A percentile compares a stretch with the other conserved stretches of the same genome.
phyloP scores from a whole-genome alignment of 2,797 vertebrate genomes.

The Phalloptychus januarius region DNA sequence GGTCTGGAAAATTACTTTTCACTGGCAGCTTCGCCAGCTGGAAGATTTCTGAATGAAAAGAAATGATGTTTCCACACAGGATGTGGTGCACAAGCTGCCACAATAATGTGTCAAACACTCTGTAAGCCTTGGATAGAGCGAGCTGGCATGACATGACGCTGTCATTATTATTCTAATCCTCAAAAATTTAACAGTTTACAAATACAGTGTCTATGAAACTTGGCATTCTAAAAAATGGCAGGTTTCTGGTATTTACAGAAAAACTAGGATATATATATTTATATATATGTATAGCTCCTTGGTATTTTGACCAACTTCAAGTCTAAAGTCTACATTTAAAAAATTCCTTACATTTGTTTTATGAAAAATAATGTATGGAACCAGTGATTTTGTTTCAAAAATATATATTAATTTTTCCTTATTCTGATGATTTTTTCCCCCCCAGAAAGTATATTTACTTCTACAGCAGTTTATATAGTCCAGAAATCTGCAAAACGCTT shows the following conservation, averaged over 20 bases:
- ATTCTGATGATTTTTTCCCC: too few relatives aligned
- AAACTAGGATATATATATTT: too few relatives aligned
- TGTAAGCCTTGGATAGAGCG: not conserved
- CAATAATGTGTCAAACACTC: conserved; percentile 29
- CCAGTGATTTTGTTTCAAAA: too few relatives aligned
- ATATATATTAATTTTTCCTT: too few relatives aligned
- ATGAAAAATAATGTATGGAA: too few relatives aligned
- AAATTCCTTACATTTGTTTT: too few relatives aligned
- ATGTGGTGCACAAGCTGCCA: conserved; percentile 17
- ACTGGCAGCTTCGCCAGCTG: conserved; percentile 50
- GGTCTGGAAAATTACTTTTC: conserved; percentile 65
- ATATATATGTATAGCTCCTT: not conserved
- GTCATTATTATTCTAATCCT: conserved; percentile 3
- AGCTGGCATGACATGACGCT: conserved; percentile 14
- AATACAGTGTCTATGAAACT: not conserved
- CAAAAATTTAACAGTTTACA: not conserved
- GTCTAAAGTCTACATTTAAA: not conserved
- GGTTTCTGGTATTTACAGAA: not conserved
- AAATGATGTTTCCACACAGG: conserved; percentile 28
- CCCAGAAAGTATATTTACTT: too few relatives aligned
- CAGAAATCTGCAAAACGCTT: too few relatives aligned
- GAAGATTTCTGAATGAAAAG: conserved; percentile 53
- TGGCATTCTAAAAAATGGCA: too few relatives aligned
- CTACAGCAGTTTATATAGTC: too few relatives aligned
- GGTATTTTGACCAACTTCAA: not conserved